Evolutionary conservation across 2,797 vertebrate species (phyloP).

Genomic region (Argya squamiceps): DNA sequence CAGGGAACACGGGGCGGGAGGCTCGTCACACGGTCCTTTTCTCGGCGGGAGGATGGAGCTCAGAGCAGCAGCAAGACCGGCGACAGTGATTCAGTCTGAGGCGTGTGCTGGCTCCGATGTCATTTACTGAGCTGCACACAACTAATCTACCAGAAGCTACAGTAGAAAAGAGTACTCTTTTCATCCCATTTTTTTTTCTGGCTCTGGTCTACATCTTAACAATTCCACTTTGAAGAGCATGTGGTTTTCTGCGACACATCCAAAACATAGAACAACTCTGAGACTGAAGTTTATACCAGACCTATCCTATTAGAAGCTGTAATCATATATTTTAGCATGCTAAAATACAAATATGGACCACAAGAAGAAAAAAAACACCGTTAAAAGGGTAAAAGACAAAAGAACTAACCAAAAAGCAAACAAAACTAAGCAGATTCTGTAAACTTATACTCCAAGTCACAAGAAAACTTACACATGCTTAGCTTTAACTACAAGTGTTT

Average conservation of each 20-base stretch:
- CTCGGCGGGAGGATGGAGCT: background rate
- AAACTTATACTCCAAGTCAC: background rate
- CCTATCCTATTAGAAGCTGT: background rate
- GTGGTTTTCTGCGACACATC: background rate
- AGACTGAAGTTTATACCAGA: background rate
- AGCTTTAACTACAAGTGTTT: background rate
- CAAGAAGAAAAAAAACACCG: background rate
- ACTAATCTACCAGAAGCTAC: background rate
- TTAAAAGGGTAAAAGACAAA: background rate
- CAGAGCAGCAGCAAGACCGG: background rate
- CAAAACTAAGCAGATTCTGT: background rate
- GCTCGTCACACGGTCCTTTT: rapidly evolving
- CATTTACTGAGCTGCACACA: background rate
- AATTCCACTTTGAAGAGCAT: background rate
- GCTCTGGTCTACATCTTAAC: background rate
- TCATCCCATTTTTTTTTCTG: background rate
- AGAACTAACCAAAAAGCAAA: background rate
- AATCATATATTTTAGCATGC: background rate
- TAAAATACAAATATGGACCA: background rate
- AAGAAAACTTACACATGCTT: background rate
- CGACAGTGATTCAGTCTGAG: no score
- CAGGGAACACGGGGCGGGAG: background rate
- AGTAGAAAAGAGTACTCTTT: background rate
- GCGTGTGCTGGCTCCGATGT: background rate
- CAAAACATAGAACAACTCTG: background rate